These are phyloP conservation scores for Napeogenes inachia DNA, from an alignment of 2,888 invertebrate species.

Conservation along the genomic window DNA sequence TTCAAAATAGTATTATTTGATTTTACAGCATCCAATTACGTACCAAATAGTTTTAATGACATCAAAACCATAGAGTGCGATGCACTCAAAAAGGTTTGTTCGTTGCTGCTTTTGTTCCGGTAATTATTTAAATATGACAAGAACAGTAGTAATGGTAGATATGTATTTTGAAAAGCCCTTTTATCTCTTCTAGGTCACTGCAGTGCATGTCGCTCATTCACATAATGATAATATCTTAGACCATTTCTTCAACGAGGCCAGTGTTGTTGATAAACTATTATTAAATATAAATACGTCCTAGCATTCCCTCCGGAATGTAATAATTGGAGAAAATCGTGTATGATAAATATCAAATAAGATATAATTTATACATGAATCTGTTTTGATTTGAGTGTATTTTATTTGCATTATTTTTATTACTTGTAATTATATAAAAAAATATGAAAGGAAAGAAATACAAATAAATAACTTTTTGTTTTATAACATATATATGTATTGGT, in stretches of 20 bases:
- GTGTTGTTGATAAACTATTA: conserved; percentile 11
- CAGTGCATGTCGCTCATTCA: conserved; percentile 25
- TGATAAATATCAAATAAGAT: too few species aligned
- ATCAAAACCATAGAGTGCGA: conserved; percentile 4
- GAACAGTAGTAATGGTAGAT: conserved; percentile 19
- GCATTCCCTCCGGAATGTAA: too few species aligned
- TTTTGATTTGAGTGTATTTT: too few species aligned
- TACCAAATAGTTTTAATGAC: conserved; percentile 16
- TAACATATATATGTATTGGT: too few species aligned
- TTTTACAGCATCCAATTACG: conserved; percentile 27
- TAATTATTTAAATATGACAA: conserved; percentile 16
- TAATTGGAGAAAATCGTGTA: too few species aligned
- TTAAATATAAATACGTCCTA: neutral
- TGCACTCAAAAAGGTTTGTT: conserved; percentile 11
- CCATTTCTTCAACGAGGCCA: conserved; percentile 13
- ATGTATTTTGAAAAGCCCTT: conserved; percentile 20
- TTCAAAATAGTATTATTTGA: conserved; percentile 17
- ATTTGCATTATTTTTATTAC: too few species aligned
- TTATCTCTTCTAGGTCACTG: conserved; percentile 12
- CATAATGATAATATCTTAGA: conserved; percentile 25
- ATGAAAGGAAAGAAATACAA: too few species aligned
- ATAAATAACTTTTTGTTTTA: too few species aligned
- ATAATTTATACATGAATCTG: too few species aligned
- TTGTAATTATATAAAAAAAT: too few species aligned
- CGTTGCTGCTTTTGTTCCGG: conserved; percentile 18